These are phyloP conservation scores for Strigamia transsilvanica DNA, from an alignment of 2,888 invertebrate genomes.

Conservation along the genomic window DNA sequence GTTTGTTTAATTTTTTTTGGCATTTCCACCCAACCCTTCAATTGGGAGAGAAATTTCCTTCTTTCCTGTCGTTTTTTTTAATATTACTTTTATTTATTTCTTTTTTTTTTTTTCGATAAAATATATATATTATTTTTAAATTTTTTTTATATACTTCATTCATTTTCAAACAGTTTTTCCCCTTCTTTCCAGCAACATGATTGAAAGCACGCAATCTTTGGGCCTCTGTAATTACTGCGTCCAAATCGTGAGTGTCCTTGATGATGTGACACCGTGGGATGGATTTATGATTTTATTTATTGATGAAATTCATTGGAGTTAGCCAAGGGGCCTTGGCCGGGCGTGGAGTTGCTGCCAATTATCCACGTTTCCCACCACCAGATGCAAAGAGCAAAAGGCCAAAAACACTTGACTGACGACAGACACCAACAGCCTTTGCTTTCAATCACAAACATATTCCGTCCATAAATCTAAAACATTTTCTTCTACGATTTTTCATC, in stretches of 20 bases:
- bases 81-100: background rate
- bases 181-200: slow-evolving; percentile 30
- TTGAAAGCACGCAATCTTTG: slow-evolving; percentile 30
- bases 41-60: background rate
- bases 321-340: slow-evolving; percentile 30
- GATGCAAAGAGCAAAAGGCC: slow-evolving; percentile 30
- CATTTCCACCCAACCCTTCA: slow-evolving; percentile 24
- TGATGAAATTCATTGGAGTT: slow-evolving; percentile 30
- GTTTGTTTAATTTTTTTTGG: background rate
- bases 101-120: background rate
- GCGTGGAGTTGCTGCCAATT: slow-evolving; percentile 30
- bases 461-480: slow-evolving; percentile 25
- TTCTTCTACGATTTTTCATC: slow-evolving; percentile 9
- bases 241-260: slow-evolving; percentile 30
- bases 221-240: slow-evolving; percentile 30
- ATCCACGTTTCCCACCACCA: slow-evolving; percentile 28
- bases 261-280: slow-evolving; percentile 30
- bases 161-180: slow-evolving; percentile 15
- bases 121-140: background rate
- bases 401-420: slow-evolving; percentile 30
- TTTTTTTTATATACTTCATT: background rate
- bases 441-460: slow-evolving; percentile 26
- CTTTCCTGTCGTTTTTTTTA: background rate
- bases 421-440: slow-evolving; percentile 26
- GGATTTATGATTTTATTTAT: slow-evolving; percentile 30